Base-by-base conservation (phyloP, 1,140 invertebrate species). In the Ceratosolen solmsi region DNA sequence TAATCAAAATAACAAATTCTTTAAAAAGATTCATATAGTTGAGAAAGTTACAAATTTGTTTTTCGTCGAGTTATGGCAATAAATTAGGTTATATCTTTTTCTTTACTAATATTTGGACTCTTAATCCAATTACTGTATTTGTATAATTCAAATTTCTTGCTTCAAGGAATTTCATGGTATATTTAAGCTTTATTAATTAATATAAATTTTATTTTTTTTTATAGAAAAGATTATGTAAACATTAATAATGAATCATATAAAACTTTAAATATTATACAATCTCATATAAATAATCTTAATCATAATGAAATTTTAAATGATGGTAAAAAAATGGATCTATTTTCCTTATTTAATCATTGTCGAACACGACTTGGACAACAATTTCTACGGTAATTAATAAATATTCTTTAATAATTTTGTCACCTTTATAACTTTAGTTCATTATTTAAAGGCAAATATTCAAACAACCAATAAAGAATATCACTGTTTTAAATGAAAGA, bases 231-330 rank as follows among this genome's bases (percentile, higher is more conserved):
- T 86, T 92, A 95, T 84, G 93, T 97, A 33, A 93, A 93, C 84
- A 92, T 97, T 15, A 95, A 96, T 89, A 93, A 94, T 60, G 94
- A 94, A 84, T 94, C 94, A 3, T 96, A 94, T 86, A 93, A 93
- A 79, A 94, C 94, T 20, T 88, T 98, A 15, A 94, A 96, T 90
- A 95, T 98, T 65, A 96, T 97, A 86, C 93, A 93, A 63, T 91
- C 93, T 33, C 92, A 94, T 60, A 90, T 93, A 20, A 65, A 36
- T 3, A 20, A 5, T n/a, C 1, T 38, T n/a, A 11, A 68, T n/a
- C 0, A n/a, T n/a, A 38, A 38, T 38, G 7, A 73, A 22, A n/a
- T 20, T 30, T n/a, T 0, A 22, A 56, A 27, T 33, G 27, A 36
- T 73, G 22, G 15, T 54, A 49, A 56, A 30, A 54, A 73, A 36